Percentiles rank a stretch among this genome's conserved stretches.
Conservation (phyloP, 37 sponge, comb jelly and placozoan genomes). For the Petrosia ficiformis region DNA sequence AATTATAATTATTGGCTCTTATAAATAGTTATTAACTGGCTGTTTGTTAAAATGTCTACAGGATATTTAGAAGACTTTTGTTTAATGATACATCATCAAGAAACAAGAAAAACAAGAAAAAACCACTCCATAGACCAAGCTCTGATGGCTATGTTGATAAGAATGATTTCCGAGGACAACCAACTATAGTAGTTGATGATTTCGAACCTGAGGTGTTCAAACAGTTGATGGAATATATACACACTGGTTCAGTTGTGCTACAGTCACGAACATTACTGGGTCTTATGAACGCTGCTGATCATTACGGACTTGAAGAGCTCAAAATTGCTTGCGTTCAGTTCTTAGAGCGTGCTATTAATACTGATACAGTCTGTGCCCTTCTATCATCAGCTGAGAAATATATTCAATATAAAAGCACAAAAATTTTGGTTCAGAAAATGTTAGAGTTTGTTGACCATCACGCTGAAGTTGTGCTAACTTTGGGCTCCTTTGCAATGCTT, state of each 20-base stretch:
- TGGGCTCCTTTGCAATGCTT: constrained; percentile 66
- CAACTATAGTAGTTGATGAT: constrained; percentile 54
- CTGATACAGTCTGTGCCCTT: constrained; percentile 84
- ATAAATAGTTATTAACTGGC: too few relatives aligned
- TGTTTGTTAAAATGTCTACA: too few relatives aligned
- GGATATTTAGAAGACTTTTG: constrained; percentile 67
- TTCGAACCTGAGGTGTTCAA: constrained; percentile 92
- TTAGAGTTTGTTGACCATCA: constrained; percentile 90
- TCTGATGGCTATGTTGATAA: constrained; percentile 48
- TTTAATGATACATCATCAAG: constrained; percentile 10
- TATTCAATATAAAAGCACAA: constrained; percentile 91
- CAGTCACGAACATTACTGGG: constrained; percentile 87
- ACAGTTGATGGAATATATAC: constrained; percentile 82
- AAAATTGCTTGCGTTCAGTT: constrained; percentile 83
- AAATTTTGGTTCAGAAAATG: constrained; percentile 78
- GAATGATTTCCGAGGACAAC: constrained; percentile 42
- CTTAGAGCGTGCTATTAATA: constrained; percentile 66
- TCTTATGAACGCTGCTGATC: constrained; percentile 93
- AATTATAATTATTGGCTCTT: too few relatives aligned
- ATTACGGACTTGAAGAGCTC: constrained; percentile 88
- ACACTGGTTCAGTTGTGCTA: constrained; percentile 82
- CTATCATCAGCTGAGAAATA: constrained; percentile 88
- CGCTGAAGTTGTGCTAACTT: constrained; percentile 74
- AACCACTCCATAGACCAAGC: constrained; percentile 7
- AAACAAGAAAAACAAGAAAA: constrained; percentile 27